Base-by-base conservation (phyloP, 2,797 vertebrate genomes). In the Macropodus opercularis region DNA sequence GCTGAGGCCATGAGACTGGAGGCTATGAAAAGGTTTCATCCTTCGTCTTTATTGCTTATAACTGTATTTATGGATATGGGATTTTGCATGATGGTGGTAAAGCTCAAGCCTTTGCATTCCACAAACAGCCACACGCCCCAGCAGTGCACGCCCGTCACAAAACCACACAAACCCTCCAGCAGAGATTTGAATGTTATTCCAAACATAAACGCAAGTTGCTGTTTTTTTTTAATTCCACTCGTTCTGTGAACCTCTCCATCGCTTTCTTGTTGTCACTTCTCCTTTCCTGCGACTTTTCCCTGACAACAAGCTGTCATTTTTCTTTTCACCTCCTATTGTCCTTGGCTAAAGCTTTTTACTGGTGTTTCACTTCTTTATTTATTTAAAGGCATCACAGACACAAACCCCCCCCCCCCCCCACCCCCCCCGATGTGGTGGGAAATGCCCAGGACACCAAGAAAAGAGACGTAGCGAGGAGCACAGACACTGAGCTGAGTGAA, bases 51-150 rank as follows among this genome's bases (percentile, higher is more conserved):
- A 83, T 49, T 53, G 51, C 64, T n/a, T 48, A 36, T 41, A 49
- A 65, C 56, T 63, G 52, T 75, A 77, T 86, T 84, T 79, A 87
- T 68, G 72, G 66, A 63, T 61, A 58, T 27, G 49, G 42, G 53
- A 13, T 63, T 81, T 55, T 54, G 47, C 49, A 49, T 75, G 18
- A 54, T 57, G 52, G 56, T 43, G 49, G 63, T 56, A 46, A 44
- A 65, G 53, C 59, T 62, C 35, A 68, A 78, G 40, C 47, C 17
- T n/a, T 9, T 21, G 29, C 56, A 59, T 67, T 66, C 41, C 41
- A 59, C 50, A 52, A 64, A 66, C 53, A 68, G 42, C 49, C 77
- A 49, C 44, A 60, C 66, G 82, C 49, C 75, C 55, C 54, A 26
- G 50, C 55, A 44, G 62, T 9, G 5, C 62, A 44, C 60, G 56